These are phyloP conservation scores for Falcaria lacertinaria DNA, from an alignment of 2,888 invertebrate genomes.

Conservation along the genomic window DNA sequence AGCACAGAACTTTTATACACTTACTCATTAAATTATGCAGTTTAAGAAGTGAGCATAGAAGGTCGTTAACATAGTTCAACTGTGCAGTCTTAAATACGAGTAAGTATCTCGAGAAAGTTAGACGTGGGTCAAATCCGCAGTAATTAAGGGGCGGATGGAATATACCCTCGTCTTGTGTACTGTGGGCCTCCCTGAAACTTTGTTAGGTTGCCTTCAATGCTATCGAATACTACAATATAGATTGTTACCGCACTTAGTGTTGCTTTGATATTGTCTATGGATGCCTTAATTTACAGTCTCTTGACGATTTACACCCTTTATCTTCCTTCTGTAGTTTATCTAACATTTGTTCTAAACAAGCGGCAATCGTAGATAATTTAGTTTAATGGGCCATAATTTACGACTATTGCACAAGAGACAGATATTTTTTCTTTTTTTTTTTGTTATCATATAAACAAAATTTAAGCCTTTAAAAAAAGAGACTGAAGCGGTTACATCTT, in stretches of 20 bases:
- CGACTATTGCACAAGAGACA: too few relatives aligned
- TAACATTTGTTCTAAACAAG: too few relatives aligned
- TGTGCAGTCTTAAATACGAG: slow-evolving; percentile 16
- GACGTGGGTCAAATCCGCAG: slow-evolving; percentile 54
- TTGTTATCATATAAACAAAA: too few relatives aligned
- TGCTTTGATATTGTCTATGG: too few relatives aligned
- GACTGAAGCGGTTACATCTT: too few relatives aligned
- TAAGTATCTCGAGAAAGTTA: slow-evolving; percentile 44
- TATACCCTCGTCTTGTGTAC: slow-evolving; percentile 29
- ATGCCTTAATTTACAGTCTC: too few relatives aligned
- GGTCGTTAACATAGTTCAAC: slow-evolving; percentile 19
- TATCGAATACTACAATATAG: slow-evolving; percentile 33
- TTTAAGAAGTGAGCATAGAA: slow-evolving; percentile 14
- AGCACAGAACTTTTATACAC: slow-evolving; percentile 8
- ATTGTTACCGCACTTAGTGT: slow-evolving; percentile 15
- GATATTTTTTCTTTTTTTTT: too few relatives aligned
- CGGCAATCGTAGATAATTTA: too few relatives aligned
- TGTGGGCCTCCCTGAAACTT: slow-evolving; percentile 33
- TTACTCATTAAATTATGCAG: slow-evolving; percentile 5
- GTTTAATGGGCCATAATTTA: too few relatives aligned
- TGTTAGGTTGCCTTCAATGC: slow-evolving; percentile 22
- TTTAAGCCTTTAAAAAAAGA: too few relatives aligned
- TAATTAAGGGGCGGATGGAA: slow-evolving; percentile 46
- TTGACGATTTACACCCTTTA: too few relatives aligned
- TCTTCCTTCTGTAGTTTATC: too few relatives aligned